Evolutionary conservation across 92 coral and sea anemone species (phyloP).

Genomic region (Phenganax subtilis): DNA sequence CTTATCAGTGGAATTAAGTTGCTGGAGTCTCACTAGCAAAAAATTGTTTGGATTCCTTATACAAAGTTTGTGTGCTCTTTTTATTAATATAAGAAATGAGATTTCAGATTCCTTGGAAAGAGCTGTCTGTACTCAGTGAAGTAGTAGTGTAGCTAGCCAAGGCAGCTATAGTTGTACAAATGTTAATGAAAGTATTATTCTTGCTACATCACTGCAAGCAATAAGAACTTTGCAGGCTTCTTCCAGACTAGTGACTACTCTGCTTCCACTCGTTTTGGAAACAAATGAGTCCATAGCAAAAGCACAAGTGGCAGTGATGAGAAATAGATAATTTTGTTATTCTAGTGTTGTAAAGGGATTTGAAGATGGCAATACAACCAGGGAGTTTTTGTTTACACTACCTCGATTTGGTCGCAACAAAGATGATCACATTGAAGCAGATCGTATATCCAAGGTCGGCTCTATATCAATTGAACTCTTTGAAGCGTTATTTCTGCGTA

Average conservation of each 20-base stretch:
- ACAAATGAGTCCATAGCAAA: not conserved
- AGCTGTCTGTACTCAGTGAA: no score
- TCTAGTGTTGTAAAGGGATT: constrained; percentile 6
- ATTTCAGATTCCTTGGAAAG: no score
- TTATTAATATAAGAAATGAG: no score
- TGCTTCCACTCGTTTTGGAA: not conserved
- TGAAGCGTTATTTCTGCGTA: not conserved
- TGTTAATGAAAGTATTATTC: no score
- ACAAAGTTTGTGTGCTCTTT: no score
- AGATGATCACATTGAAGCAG: not conserved
- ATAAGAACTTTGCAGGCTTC: not conserved
- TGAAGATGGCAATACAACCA: not conserved
- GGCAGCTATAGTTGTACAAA: no score
- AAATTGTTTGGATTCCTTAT: no score
- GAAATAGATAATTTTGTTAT: not conserved
- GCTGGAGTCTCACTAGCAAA: no score
- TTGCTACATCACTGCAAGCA: no score
- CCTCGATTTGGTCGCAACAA: constrained; percentile 14
- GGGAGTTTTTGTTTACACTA: constrained; percentile 13
- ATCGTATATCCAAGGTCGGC: not conserved
- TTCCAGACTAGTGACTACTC: not conserved
- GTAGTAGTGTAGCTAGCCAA: no score
- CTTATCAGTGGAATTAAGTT: no score
- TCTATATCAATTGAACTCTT: not conserved
- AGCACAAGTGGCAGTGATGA: not conserved